Conservation (phyloP, 2,888 invertebrate species). For the Belgica antarctica region DNA sequence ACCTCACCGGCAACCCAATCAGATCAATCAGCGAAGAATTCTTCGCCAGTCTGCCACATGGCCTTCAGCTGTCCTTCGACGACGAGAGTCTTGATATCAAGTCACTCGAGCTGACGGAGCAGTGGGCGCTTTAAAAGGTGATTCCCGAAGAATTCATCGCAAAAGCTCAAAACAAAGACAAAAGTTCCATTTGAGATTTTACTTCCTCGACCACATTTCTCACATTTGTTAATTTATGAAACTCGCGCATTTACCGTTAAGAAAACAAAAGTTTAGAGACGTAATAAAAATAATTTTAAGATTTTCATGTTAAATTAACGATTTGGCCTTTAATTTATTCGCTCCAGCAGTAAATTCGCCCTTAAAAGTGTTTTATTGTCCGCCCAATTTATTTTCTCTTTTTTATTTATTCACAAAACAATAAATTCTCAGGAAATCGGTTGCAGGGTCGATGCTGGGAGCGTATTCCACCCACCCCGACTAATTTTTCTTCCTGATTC, state of each 20-base stretch:
- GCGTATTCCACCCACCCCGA: neutral
- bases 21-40: conserved; percentile 30
- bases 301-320: conserved; percentile 16
- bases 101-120: conserved; percentile 27
- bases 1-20: conserved; percentile 39
- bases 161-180: conserved; percentile 21
- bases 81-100: conserved; percentile 26
- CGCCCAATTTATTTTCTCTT: conserved; percentile 29
- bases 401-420: neutral
- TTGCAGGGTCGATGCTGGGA: neutral
- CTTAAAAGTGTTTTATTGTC: conserved; percentile 16
- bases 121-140: conserved; percentile 26
- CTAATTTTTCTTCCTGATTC: conserved; percentile 9
- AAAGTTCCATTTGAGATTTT: conserved; percentile 12
- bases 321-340: conserved; percentile 1
- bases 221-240: conserved; percentile 15
- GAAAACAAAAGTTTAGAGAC: neutral
- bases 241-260: conserved; percentile 22
- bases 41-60: conserved; percentile 35
- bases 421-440: neutral
- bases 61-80: conserved; percentile 33
- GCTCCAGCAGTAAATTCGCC: neutral
- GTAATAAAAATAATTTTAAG: conserved; percentile 26
- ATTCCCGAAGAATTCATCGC: neutral
- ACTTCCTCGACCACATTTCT: neutral